A percentile compares a stretch with the other conserved stretches of the same genome.
phyloP scores from a whole-genome alignment of 2,888 invertebrate species.

The Lasioglossum morio region DNA sequence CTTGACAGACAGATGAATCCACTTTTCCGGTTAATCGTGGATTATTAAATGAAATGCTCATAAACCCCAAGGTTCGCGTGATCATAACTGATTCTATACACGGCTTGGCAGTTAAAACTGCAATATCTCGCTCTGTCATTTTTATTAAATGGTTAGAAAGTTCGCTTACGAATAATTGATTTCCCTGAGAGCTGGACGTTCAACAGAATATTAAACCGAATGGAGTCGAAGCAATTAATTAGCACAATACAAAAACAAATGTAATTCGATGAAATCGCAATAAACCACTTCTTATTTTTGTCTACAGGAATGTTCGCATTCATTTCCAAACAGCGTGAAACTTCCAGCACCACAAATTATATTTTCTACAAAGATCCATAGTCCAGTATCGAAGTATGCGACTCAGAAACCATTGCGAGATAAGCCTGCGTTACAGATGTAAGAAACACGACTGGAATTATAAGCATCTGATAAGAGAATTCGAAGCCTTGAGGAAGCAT shows the following conservation, averaged over 20 bases:
- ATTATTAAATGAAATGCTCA: not conserved
- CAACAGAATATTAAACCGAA: not conserved
- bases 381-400: not conserved
- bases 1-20: not conserved
- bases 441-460: not conserved
- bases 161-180: not conserved
- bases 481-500: not conserved
- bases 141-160: not conserved
- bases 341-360: not conserved
- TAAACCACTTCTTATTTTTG: not conserved
- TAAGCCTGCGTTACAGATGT: not conserved
- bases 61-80: not conserved
- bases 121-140: not conserved
- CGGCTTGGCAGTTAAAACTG: not conserved
- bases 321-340: not conserved
- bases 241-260: not conserved
- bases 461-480: not conserved
- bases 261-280: not conserved
- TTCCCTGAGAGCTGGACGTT: not conserved
- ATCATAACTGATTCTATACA: not conserved
- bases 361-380: not conserved
- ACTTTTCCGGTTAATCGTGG: not conserved
- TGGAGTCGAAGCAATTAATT: not conserved
- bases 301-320: not conserved
- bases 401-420: not conserved